Percentiles rank a stretch among this genome's conserved stretches.
These are phyloP conservation scores for Hypsibius dujardini DNA, from an alignment of 1,140 invertebrate genomes.

Conservation along the genomic window DNA sequence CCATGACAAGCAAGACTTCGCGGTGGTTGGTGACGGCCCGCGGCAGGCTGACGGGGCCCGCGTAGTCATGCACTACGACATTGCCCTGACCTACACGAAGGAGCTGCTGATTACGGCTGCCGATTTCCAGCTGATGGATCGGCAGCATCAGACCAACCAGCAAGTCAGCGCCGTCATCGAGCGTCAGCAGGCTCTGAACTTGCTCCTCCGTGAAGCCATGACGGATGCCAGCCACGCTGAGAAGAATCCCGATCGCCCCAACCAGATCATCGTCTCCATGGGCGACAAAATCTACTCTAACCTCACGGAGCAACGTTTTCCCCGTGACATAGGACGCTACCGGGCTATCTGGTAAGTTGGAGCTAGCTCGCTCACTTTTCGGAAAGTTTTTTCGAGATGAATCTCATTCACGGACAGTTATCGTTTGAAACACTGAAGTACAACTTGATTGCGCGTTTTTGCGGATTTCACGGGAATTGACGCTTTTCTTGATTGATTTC, in stretches of 20 bases:
- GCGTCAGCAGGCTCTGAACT: constrained; percentile 10
- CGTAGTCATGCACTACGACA: not conserved
- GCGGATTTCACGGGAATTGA: too few species aligned
- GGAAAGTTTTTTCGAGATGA: too few species aligned
- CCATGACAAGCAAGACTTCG: not conserved
- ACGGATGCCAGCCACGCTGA: not conserved
- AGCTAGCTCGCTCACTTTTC: too few species aligned
- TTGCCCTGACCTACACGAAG: not conserved
- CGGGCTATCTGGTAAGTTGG: constrained; percentile 11
- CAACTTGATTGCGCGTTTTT: too few species aligned
- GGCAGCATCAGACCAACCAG: not conserved
- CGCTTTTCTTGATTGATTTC: too few species aligned
- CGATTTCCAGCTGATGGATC: not conserved
- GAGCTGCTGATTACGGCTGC: not conserved
- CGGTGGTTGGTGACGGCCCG: not conserved
- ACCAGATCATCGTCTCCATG: not conserved
- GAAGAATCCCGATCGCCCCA: not conserved
- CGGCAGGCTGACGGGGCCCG: not conserved
- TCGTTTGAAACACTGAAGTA: too few species aligned
- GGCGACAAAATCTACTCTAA: constrained; percentile 3
- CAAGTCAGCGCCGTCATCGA: not conserved
- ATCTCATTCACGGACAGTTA: too few species aligned
- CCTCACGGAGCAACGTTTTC: not conserved
- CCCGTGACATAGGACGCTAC: not conserved
- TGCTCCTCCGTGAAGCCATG: not conserved